These are phyloP conservation scores for Corythoichthys haematopterus DNA, from an alignment of 2,113 vertebrate genomes.

Conservation along the genomic window DNA sequence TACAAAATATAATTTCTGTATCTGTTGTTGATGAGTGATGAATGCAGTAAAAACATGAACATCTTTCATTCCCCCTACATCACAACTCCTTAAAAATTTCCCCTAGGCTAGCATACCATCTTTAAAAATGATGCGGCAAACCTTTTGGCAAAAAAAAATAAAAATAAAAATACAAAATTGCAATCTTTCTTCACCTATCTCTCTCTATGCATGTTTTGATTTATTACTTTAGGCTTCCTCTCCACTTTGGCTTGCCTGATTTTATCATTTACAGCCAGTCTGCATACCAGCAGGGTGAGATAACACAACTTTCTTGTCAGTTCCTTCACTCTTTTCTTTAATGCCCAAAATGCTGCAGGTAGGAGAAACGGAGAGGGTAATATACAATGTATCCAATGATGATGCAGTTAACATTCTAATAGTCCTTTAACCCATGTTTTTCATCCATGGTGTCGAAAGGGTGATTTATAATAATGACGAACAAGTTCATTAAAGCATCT, in stretches of 20 bases:
- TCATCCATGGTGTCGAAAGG: conserved; percentile 24
- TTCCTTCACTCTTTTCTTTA: conserved; percentile 44
- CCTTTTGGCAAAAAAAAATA: conserved; percentile 8
- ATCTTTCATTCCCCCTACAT: conserved; percentile 33
- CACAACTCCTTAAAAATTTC: conserved; percentile 19
- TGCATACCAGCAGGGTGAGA: conserved; percentile 63
- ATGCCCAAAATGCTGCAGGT: conserved; percentile 51
- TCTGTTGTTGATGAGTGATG: conserved; percentile 9
- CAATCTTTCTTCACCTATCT: conserved; percentile 34
- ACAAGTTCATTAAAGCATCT: background rate
- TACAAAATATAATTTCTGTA: conserved; percentile 20
- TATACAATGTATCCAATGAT: conserved; percentile 24
- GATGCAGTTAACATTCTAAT: conserved; percentile 31
- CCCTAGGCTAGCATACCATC: conserved; percentile 14
- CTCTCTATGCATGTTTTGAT: conserved; percentile 38
- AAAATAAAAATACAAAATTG: background rate
- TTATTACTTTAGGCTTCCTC: conserved; percentile 40
- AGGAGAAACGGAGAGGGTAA: conserved; percentile 24
- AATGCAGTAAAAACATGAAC: conserved; percentile 24
- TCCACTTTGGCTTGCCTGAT: conserved; percentile 59
- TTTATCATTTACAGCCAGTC: conserved; percentile 48
- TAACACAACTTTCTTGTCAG: conserved; percentile 42
- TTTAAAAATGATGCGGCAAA: conserved; percentile 33
- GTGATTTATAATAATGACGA: background rate
- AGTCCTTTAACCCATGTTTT: conserved; percentile 24